phyloP scores from a whole-genome alignment of 2,888 invertebrate species.

The Tipula vernalis region DNA sequence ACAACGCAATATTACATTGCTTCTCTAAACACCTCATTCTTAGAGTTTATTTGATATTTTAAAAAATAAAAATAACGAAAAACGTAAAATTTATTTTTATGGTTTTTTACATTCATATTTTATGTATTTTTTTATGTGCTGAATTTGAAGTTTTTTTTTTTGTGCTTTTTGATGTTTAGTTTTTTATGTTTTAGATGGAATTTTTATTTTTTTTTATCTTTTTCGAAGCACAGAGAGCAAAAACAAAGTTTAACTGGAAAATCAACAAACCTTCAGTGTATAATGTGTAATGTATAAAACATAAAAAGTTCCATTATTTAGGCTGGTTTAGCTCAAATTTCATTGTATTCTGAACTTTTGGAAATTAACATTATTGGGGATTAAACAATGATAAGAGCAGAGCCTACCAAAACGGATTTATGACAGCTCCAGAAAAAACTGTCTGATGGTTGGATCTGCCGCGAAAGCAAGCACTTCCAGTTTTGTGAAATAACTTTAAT shows the following conservation, averaged over 20 bases:
- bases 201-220: background rate
- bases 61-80: background rate
- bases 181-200: background rate
- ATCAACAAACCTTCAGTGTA: background rate
- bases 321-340: no score
- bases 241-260: background rate
- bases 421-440: no score
- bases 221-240: background rate
- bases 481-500: no score
- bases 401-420: no score
- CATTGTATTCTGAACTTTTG: no score
- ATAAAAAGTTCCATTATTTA: background rate
- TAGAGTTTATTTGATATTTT: background rate
- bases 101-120: conserved; percentile 4
- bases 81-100: conserved; percentile 1
- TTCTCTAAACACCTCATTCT: background rate
- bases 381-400: no score
- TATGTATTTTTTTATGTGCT: conserved; percentile 4
- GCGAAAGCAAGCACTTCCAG: no score
- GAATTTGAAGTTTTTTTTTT: background rate
- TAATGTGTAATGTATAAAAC: background rate
- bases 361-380: no score
- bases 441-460: no score
- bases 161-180: background rate
- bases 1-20: background rate